These are phyloP conservation scores for Myotis yumanensis DNA, from an alignment of 2,113 vertebrate genomes.

Conservation along the genomic window DNA sequence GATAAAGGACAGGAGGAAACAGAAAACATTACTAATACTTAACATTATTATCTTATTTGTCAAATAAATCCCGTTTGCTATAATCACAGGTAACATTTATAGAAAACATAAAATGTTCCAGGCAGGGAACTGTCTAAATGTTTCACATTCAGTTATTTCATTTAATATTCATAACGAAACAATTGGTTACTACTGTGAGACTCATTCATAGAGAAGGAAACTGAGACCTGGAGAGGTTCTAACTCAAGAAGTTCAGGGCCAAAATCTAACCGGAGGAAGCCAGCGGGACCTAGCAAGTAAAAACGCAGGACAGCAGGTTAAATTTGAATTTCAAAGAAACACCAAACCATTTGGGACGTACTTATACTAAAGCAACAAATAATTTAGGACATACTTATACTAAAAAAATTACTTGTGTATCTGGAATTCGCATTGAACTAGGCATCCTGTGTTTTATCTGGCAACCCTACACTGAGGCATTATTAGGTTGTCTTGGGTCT, in stretches of 20 bases:
- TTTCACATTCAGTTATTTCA: background rate
- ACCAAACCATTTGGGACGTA: background rate
- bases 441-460: constrained; percentile 15
- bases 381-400: constrained; percentile 33
- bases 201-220: constrained; percentile 25
- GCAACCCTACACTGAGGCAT: background rate
- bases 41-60: constrained; percentile 33
- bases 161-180: constrained; percentile 31
- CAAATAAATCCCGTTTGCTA: background rate
- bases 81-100: background rate
- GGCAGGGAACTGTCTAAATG: background rate
- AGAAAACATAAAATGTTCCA: background rate
- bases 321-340: constrained; percentile 56
- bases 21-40: background rate
- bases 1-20: background rate
- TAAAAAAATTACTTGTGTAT: constrained; percentile 11
- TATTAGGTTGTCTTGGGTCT: constrained; percentile 5
- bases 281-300: background rate
- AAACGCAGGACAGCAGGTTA: background rate
- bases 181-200: background rate
- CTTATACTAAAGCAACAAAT: constrained; percentile 57
- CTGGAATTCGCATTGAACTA: constrained; percentile 3
- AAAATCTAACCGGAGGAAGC: background rate
- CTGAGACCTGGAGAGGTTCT: background rate
- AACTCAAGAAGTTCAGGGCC: background rate